Conservation (phyloP, 35 echinoderm and acorn worm species). For the Lytechinus pictus region DNA sequence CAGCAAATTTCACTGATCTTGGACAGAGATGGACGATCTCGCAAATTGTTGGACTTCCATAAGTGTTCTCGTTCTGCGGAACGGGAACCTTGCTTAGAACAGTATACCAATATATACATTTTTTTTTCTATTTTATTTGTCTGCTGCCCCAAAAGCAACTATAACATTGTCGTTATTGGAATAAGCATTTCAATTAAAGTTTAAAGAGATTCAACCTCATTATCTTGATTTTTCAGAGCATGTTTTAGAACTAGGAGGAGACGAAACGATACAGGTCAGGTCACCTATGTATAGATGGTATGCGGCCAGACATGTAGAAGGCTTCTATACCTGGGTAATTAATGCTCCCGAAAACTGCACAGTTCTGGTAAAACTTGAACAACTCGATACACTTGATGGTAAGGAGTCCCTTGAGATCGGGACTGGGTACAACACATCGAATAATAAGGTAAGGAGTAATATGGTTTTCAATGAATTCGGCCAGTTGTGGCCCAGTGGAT, state of each 20-base stretch:
- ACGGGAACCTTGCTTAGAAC: too few species aligned
- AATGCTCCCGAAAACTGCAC: neutral
- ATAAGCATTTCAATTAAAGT: too few species aligned
- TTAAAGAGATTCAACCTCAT: neutral
- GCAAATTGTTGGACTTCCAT: too few species aligned
- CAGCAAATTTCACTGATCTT: too few species aligned
- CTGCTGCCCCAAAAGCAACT: too few species aligned
- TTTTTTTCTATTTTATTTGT: too few species aligned
- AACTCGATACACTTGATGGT: neutral
- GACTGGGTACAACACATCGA: neutral
- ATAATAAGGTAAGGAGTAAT: neutral
- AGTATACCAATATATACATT: too few species aligned
- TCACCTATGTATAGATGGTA: neutral
- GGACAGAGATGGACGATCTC: too few species aligned
- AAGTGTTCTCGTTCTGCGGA: too few species aligned
- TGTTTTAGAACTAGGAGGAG: neutral
- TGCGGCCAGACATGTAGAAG: neutral
- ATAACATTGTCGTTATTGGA: too few species aligned
- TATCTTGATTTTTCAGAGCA: neutral
- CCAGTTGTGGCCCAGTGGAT: too few species aligned
- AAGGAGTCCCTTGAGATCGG: neutral
- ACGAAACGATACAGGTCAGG: neutral
- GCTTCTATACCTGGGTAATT: neutral
- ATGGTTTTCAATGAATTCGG: too few species aligned
- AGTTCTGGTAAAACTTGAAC: neutral